Percentiles rank a stretch among this genome's conserved stretches.
Evolutionary conservation across 2,888 invertebrate genomes (phyloP).

Genomic region (Thymelicus acteon): DNA sequence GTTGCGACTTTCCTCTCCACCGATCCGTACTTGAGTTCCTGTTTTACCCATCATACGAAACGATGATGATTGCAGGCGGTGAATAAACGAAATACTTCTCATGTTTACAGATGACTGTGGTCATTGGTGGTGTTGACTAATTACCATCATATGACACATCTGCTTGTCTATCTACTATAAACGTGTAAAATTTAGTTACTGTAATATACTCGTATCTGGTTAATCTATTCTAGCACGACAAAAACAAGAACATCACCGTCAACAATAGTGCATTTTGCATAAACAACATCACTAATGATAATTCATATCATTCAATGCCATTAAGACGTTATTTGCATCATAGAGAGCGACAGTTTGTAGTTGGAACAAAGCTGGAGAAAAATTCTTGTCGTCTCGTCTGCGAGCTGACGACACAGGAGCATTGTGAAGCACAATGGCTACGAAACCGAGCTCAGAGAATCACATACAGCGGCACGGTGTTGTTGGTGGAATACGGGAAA

Average conservation of each 20-base stretch:
- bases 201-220: background rate
- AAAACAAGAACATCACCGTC: slow-evolving; percentile 15
- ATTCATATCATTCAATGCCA: slow-evolving; percentile 49
- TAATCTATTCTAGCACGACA: background rate
- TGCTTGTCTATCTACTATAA: too few species aligned
- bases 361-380: slow-evolving; percentile 47
- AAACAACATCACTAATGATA: slow-evolving; percentile 20
- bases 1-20: too few species aligned
- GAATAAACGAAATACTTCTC: too few species aligned
- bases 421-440: slow-evolving; percentile 43
- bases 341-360: slow-evolving; percentile 46
- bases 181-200: too few species aligned
- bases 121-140: too few species aligned
- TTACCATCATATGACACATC: too few species aligned
- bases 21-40: too few species aligned
- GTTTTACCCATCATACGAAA: too few species aligned
- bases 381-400: slow-evolving; percentile 44
- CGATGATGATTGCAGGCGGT: too few species aligned
- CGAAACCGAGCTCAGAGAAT: slow-evolving; percentile 42
- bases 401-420: slow-evolving; percentile 40
- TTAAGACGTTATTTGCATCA: slow-evolving; percentile 50
- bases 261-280: slow-evolving; percentile 11
- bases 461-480: slow-evolving; percentile 39
- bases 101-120: too few species aligned
- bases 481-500: slow-evolving; percentile 44